Conservation (phyloP, 2,113 vertebrate genomes). For the Pseudopodoces humilis region DNA sequence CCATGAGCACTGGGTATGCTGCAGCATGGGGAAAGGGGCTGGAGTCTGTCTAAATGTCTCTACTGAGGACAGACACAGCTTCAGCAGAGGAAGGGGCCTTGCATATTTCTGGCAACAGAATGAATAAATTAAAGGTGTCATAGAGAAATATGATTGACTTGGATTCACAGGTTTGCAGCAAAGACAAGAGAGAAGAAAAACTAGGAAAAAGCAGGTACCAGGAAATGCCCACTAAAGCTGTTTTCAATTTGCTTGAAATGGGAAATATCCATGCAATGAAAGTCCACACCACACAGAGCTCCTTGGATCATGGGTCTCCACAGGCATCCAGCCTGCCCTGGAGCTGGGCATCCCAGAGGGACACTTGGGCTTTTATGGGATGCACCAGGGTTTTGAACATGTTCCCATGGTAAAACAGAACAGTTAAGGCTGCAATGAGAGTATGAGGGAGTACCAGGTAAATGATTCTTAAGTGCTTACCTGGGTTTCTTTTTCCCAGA, state of each 20-base stretch:
- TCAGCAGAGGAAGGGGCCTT: neutral
- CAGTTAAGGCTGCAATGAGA: neutral
- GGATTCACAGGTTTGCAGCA: neutral
- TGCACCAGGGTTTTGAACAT: neutral
- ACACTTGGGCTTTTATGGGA: neutral
- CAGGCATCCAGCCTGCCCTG: neutral
- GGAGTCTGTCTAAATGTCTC: neutral
- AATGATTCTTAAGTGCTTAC: neutral
- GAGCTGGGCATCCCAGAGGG: neutral
- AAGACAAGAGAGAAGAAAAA: neutral
- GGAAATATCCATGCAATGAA: neutral
- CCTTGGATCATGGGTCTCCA: neutral
- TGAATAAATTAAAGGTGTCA: neutral
- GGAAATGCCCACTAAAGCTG: neutral
- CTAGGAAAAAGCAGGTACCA: neutral
- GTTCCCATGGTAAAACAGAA: neutral
- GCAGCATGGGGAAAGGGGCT: neutral
- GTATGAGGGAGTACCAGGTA: neutral
- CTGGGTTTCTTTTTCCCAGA: neutral
- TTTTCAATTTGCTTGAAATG: neutral
- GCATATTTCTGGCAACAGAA: neutral
- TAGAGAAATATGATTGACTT: neutral
- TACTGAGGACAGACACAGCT: neutral
- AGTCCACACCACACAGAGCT: neutral
- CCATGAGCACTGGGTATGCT: neutral